phyloP scores from a whole-genome alignment of 2,888 invertebrate genomes.

The Nineta flava region DNA sequence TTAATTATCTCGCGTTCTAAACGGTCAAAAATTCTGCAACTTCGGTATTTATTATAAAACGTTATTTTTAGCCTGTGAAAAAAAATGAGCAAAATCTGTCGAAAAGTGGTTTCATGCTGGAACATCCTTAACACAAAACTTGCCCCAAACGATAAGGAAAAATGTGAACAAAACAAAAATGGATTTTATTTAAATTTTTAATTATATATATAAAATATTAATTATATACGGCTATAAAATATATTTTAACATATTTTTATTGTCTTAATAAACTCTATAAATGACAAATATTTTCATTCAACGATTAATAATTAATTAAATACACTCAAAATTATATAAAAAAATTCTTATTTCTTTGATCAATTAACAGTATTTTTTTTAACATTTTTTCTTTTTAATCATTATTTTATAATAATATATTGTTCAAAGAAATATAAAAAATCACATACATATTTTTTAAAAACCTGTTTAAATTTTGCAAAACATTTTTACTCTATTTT shows the following conservation, averaged over 20 bases:
- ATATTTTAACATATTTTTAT: background rate
- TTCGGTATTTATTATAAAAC: too few relatives aligned
- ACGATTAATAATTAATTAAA: background rate
- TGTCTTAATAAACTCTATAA: conserved; percentile 1
- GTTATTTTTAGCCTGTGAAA: too few relatives aligned
- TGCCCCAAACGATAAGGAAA: background rate
- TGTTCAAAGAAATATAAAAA: too few relatives aligned
- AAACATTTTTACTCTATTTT: background rate
- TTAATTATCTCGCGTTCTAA: too few relatives aligned
- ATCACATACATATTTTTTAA: too few relatives aligned
- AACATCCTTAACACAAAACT: too few relatives aligned
- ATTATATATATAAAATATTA: background rate
- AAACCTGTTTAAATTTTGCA: background rate
- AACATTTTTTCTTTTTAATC: too few relatives aligned
- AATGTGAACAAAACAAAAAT: background rate
- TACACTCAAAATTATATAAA: background rate
- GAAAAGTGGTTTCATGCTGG: too few relatives aligned
- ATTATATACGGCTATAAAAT: background rate
- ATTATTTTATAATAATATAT: too few relatives aligned
- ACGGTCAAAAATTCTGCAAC: too few relatives aligned
- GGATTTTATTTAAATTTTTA: background rate
- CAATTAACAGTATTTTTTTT: background rate
- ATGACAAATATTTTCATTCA: background rate
- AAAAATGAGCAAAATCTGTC: too few relatives aligned
- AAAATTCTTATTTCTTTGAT: background rate